These are phyloP conservation scores for Cyphomyrus plagiostoma DNA, from an alignment of 2,113 vertebrate genomes.

Conservation along the genomic window DNA sequence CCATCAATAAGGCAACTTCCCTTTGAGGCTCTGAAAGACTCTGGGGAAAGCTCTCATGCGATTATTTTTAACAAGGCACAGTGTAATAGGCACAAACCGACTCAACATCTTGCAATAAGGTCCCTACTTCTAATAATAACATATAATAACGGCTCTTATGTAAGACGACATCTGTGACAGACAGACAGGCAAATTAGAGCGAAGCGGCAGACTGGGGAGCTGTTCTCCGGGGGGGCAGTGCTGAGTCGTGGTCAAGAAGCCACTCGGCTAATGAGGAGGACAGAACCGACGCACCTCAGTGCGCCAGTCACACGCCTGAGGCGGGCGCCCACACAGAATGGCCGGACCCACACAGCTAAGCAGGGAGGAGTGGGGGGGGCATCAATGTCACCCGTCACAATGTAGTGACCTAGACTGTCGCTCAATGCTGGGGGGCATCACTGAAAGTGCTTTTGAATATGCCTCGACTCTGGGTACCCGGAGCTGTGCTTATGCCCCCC, in stretches of 20 bases:
- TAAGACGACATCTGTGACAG: not conserved
- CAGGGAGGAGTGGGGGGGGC: no score
- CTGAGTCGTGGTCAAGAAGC: not conserved
- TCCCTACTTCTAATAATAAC: not conserved
- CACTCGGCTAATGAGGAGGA: not conserved
- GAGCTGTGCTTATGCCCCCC: not conserved
- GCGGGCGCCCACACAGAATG: not conserved
- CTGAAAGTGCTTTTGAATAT: not conserved
- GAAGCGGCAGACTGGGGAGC: not conserved
- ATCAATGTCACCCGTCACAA: not conserved
- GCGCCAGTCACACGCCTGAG: not conserved
- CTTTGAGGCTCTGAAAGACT: not conserved
- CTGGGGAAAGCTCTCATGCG: not conserved
- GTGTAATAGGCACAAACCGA: not conserved
- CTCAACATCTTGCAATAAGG: not conserved
- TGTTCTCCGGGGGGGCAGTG: not conserved
- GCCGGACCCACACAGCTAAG: not conserved
- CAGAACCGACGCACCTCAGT: not conserved
- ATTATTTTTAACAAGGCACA: conserved; percentile 6
- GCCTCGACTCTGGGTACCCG: not conserved
- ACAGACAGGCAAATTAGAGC: not conserved
- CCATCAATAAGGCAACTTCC: not conserved
- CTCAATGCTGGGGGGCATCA: no score
- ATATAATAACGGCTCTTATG: not conserved
- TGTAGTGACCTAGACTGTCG: not conserved